phyloP scores from a whole-genome alignment of 2,888 invertebrate genomes.

The Bellardia pandia region DNA sequence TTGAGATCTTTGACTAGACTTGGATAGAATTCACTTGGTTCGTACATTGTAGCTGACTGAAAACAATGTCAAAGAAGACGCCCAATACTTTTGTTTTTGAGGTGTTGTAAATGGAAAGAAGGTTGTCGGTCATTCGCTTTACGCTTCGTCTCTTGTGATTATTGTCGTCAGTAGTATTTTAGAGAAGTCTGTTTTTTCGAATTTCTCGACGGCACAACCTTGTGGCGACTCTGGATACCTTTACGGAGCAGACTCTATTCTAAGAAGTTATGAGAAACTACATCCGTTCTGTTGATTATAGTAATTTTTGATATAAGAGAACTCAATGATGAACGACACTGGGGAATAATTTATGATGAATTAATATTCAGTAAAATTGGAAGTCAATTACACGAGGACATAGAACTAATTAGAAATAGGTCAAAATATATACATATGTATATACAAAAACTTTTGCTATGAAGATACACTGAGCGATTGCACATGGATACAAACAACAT shows the following conservation, averaged over 20 bases:
- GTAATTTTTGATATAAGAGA: background rate
- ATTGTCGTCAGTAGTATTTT: background rate
- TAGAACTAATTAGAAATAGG: no score
- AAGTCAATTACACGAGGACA: no score
- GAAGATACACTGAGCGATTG: no score
- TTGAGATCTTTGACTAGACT: conserved; percentile 44
- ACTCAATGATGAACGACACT: background rate
- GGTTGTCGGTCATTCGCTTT: conserved; percentile 23
- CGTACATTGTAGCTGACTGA: background rate
- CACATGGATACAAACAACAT: no score
- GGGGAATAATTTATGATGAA: no score
- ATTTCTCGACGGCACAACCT: background rate
- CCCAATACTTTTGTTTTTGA: background rate
- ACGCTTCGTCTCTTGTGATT: conserved; percentile 30
- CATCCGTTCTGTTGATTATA: background rate
- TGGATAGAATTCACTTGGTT: background rate
- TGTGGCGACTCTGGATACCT: conserved; percentile 13
- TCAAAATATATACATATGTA: no score
- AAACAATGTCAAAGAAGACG: background rate
- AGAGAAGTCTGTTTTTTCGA: conserved; percentile 2
- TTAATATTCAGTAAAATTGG: no score
- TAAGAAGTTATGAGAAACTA: background rate
- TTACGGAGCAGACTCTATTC: background rate
- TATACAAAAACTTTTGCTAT: no score
- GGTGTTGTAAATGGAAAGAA: background rate